Conservation (phyloP, 2,113 vertebrate species). For the Epinephelus lanceolatus region DNA sequence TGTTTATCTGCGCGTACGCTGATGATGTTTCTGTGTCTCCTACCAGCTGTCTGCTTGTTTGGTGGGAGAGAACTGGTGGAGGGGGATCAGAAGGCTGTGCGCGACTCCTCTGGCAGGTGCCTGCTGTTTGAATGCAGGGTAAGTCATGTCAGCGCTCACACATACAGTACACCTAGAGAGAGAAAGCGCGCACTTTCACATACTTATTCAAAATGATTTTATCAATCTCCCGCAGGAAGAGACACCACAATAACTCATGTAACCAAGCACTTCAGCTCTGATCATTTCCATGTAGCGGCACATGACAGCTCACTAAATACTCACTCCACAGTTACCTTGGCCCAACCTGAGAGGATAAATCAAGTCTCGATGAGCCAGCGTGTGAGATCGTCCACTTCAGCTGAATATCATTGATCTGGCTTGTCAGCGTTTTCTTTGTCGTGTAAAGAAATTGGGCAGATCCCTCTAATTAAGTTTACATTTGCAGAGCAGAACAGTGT, state of each 20-base stretch:
- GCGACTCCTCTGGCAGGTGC: constrained; percentile 91
- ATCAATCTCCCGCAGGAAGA: constrained; percentile 24
- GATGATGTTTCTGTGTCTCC: constrained; percentile 38
- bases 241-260: constrained; percentile 15
- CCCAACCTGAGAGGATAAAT: constrained; percentile 33
- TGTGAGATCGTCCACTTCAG: constrained; percentile 14
- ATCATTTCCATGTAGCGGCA: constrained; percentile 20
- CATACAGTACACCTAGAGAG: background rate
- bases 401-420: constrained; percentile 45
- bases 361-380: constrained; percentile 2
- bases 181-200: background rate
- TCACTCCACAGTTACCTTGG: constrained; percentile 7
- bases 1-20: constrained; percentile 40
- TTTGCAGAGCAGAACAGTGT: constrained; percentile 17
- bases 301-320: constrained; percentile 49
- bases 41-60: constrained; percentile 92
- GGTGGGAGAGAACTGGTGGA: constrained; percentile 92
- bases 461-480: constrained; percentile 37
- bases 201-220: constrained; percentile 25
- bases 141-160: constrained; percentile 71
- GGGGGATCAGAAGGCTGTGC: constrained; percentile 90
- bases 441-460: constrained; percentile 29
- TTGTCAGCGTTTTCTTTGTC: constrained; percentile 38
- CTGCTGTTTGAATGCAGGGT: constrained; percentile 97
- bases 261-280: constrained; percentile 17